Percentiles rank a stretch among this genome's conserved stretches.
These are phyloP conservation scores for Drosophila flavopinicola DNA, from an alignment of 2,888 invertebrate species.

Conservation along the genomic window DNA sequence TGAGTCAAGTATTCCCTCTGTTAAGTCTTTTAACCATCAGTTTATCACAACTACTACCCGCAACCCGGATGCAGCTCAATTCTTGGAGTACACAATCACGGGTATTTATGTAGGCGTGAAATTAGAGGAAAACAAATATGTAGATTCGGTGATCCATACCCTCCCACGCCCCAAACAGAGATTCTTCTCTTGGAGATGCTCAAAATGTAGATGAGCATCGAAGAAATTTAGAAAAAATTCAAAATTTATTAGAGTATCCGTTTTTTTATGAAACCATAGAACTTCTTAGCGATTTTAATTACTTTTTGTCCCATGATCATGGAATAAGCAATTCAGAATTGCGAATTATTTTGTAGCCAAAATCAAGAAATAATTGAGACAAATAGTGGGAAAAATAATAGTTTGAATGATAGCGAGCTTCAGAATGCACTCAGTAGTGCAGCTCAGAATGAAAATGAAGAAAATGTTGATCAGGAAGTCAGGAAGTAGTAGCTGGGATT, in stretches of 20 bases:
- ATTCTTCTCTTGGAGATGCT: no score
- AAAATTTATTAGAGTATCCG: neutral
- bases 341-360: neutral
- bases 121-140: neutral
- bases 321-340: neutral
- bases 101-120: conserved; percentile 1
- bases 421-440: neutral
- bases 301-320: neutral
- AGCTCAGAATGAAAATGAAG: neutral
- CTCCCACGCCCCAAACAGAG: conserved; percentile 1
- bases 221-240: no score
- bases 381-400: neutral
- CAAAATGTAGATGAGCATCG: no score
- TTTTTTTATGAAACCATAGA: neutral
- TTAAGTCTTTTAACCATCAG: conserved; percentile 4
- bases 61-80: neutral
- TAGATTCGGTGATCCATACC: conserved; percentile 5
- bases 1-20: neutral
- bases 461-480: neutral
- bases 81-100: conserved; percentile 4
- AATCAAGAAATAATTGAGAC: neutral
- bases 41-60: conserved; percentile 7
- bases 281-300: neutral
- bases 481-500: neutral
- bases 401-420: neutral